Base-by-base conservation (phyloP, 2,888 invertebrate species). In the Notodonta dromedarius region DNA sequence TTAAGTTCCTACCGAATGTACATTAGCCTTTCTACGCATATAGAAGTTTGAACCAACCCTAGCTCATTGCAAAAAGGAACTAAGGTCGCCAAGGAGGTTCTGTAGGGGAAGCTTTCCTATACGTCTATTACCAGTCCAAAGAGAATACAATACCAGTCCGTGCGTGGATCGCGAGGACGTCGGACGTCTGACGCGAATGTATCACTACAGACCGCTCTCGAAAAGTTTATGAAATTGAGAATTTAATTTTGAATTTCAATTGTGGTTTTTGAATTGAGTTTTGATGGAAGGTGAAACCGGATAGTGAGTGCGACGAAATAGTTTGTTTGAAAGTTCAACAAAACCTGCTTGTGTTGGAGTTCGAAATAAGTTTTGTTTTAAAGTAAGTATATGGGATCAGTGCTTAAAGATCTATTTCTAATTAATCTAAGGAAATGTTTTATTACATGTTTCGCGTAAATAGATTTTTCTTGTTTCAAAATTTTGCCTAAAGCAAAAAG, bases 61-160 rank as follows among this genome's bases (percentile, higher is more conserved):
- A 42, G 4, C 1, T 1, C 9, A 42, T 42, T 42, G 9, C 42
- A 11, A 12, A 42, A 42, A 42, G 11, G 46, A 46, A 46, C 1
- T n/a, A 46, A 6, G 5, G 46, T 13, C 13, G 11, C n/a, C 13
- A 7, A 46, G n/a, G 46, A 46, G n/a, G n/a, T 46, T 46, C 46
- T n/a, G 46, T 46, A 9, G 46, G 13, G n/a, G 46, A n/a, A 46
- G 46, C 12, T 50, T 16, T 50, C 50, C 50, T 8, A 2, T n/a
- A 6, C n/a, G 2, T 11, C 14, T 6, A 50, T 24, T 24, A 14
- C 5, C 55, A 55, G 55, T 55, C 40, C 40, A n/a, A n/a, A n/a
- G n/a, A n/a, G n/a, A n/a, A n/a, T n/a, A n/a, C n/a, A n/a, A n/a
- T 24, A 14, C 5, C 55, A 55, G 55, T 55, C 40, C 40, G 55